Base-by-base conservation (phyloP, 2,888 invertebrate genomes). In the Cyclophora albipunctata region DNA sequence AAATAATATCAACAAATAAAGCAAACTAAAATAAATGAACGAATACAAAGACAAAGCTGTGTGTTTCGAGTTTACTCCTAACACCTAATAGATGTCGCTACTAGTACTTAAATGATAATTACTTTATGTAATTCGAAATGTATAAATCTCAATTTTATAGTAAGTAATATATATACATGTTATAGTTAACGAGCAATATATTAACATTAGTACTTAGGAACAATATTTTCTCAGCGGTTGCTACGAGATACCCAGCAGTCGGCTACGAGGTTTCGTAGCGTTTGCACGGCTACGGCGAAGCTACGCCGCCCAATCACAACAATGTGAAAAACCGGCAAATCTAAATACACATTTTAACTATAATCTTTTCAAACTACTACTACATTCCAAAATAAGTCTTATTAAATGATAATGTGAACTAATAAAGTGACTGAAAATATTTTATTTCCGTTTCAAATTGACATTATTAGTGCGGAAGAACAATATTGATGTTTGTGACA, bases 201-300 rank as follows among this genome's bases (percentile, higher is more conserved):
- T 5, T 37, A 37, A 37, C 4, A 37, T 2, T 37, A 37, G 4
- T 37, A 37, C 1, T 37, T 37, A 37, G 37, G 37, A 20, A 2
- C 20, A 20, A 20, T 20, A 20, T 37, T 37, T 5, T 37, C 4
- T 2, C 1, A 37, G 37, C 37, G 5, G 37, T 37, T 37, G 4
- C 5, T 5, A 37, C 53, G 59, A 59, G 59, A 59, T 57, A 47
- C 55, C 53, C 77, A 77, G 53, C 77, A 77, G 77, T 77, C 59
- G 45, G 75, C 77, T 78, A 75, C 76, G 74, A 67, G 59, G 66
- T 49, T 42, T 62, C 78, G 77, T 76, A 77, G 77, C 71, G 73
- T 51, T 54, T 59, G 53, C 64, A 71, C 77, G 69, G 53, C 45
- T 51, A 53, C 61, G 66, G 47, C 45, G 52, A 47, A 49, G 58